A percentile compares a stretch with the other conserved stretches of the same genome.
Evolutionary conservation across 1,140 invertebrate species (phyloP).

Genomic region (Globodera ellingtonae): DNA sequence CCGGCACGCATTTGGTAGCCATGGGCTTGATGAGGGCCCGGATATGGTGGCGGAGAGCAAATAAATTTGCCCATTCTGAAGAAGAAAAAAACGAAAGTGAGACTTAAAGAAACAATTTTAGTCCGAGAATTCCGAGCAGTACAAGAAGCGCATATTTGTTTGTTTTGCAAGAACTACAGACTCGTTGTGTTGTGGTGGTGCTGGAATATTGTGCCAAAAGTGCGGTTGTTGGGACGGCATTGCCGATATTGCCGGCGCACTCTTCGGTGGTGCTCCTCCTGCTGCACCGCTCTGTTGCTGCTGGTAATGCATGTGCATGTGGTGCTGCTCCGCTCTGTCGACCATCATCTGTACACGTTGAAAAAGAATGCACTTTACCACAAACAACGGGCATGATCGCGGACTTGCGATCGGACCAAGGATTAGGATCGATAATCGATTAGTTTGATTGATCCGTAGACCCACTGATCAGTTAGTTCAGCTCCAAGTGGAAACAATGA

Average conservation of each 20-base stretch:
- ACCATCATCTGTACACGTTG: not conserved
- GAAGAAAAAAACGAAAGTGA: not conserved
- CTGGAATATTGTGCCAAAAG: conserved; percentile 18
- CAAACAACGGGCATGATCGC: too few relatives aligned
- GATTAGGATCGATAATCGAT: too few relatives aligned
- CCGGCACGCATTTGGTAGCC: not conserved
- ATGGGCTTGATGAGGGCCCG: not conserved
- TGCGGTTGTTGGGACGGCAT: conserved; percentile 17
- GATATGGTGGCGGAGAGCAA: conserved; percentile 3
- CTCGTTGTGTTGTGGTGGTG: not conserved
- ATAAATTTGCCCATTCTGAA: conserved; percentile 2
- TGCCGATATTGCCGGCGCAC: conserved; percentile 15
- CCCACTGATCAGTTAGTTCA: too few relatives aligned
- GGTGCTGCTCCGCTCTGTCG: not conserved
- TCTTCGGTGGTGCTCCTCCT: conserved; percentile 16
- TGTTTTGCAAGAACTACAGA: not conserved
- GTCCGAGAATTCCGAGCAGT: not conserved
- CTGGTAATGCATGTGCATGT: not conserved
- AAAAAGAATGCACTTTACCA: not conserved
- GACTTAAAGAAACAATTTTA: not conserved
- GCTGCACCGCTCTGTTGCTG: not conserved
- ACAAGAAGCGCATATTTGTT: not conserved
- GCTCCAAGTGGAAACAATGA: too few relatives aligned
- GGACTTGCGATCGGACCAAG: too few relatives aligned
- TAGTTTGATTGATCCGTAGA: too few relatives aligned